Conservation (phyloP, 1,140 invertebrate species). For the Coelopa frigida region DNA sequence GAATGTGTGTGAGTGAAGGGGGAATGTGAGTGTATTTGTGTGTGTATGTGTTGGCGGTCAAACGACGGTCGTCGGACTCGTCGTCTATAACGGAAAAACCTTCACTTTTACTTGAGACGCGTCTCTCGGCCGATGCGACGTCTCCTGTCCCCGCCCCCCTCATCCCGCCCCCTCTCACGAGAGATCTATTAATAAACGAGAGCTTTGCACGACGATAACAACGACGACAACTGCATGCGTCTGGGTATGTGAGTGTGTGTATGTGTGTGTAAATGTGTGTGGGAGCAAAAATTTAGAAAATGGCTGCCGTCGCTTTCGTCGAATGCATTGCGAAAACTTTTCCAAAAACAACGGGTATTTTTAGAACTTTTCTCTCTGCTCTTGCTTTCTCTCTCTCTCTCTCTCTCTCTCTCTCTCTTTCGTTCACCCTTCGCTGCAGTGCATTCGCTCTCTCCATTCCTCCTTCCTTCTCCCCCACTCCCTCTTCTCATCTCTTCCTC, state of each 20-base stretch:
- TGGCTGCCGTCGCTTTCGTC: no score
- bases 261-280: background rate
- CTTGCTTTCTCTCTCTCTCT: background rate
- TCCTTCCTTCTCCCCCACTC: background rate
- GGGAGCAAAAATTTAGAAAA: slow-evolving; percentile 1
- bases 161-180: background rate
- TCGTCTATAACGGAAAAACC: no score
- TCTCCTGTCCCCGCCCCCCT: background rate
- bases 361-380: background rate
- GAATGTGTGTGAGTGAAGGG: no score
- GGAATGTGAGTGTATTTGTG: no score
- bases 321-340: no score
- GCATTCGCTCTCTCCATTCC: slow-evolving; percentile 1
- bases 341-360: no score
- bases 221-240: no score
- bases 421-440: slow-evolving; percentile 4
- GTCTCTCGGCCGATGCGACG: background rate
- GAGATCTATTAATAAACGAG: no score
- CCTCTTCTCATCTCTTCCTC: no score
- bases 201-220: no score
- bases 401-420: background rate
- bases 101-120: slow-evolving; percentile 11
- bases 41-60: no score
- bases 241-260: background rate
- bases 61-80: no score